Base-by-base conservation (phyloP, 2,797 vertebrate species). In the Sebastes steindachneri region DNA sequence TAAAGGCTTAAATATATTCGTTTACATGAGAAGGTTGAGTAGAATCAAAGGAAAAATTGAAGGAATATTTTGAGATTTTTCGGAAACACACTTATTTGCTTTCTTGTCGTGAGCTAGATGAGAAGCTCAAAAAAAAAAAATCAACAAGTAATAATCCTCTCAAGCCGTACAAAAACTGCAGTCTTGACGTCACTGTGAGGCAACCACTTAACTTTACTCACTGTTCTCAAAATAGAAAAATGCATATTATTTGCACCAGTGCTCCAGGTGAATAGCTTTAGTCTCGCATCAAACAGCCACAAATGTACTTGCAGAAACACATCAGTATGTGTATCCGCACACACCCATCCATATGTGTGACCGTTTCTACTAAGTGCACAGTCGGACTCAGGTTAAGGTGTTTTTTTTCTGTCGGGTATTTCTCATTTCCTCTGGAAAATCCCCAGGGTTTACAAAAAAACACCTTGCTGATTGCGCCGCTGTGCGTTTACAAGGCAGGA, bases 371-470 rank as follows among this genome's bases (percentile, higher is more conserved):
- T 28, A 35, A 33, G n/a, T 31, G 31, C 10, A n/a, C 29, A 10
- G 29, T 37, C 54, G 5, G 25, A 17, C 17, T 53, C 29, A 51
- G 17, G 19, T 80, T 9, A 12, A 76, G 23, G 21, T 41, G 37
- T 9, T 33, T 37, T 11, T 12, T n/a, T 6, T 29, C 57, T 35
- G 21, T 33, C 26, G 1, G 31, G 53, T 29, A 6, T 77, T 71
- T 53, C 64, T 58, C 21, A 21, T 41, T 55, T 67, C 15, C 28
- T 63, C 15, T 58, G 25, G 25, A 74, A 59, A 68, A 64, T 51
- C 41, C 23, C 51, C 48, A 31, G 57, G 80, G 48, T 58, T 85
- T 57, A 21, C 48, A 74, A 58, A 37, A 41, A 41, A 58, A 80
- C 57, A 74, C 25, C 45, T 54, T 33, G 17, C 14, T 45, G 25